Conservation (phyloP, 2,888 invertebrate species). For the Desoria tigrina region DNA sequence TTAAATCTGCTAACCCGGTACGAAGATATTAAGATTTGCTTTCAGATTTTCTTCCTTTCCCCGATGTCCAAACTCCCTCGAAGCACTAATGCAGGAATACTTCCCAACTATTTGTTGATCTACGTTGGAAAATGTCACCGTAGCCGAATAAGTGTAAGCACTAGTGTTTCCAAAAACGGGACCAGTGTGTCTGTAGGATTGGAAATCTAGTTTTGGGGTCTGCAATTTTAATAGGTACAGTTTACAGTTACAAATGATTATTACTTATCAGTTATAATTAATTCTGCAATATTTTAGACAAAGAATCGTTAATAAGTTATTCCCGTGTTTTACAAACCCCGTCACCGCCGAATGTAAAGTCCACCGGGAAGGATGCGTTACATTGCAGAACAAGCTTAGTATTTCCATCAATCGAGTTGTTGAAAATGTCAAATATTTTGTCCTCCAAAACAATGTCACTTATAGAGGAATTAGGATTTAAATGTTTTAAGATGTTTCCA, state of each 20-base stretch:
- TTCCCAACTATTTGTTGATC: constrained; percentile 33
- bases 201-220: constrained; percentile 38
- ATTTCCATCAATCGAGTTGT: background rate
- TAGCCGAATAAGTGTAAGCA: constrained; percentile 37
- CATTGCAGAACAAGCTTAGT: constrained; percentile 33
- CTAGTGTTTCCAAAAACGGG: constrained; percentile 3
- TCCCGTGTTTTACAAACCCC: constrained; percentile 26
- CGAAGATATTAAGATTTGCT: constrained; percentile 36
- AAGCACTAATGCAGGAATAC: constrained; percentile 39
- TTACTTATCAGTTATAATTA: no score
- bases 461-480: background rate
- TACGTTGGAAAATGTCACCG: constrained; percentile 29
- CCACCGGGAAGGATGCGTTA: constrained; percentile 39
- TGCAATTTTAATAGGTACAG: constrained; percentile 1
- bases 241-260: background rate
- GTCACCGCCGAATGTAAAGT: constrained; percentile 39
- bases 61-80: constrained; percentile 41
- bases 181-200: constrained; percentile 28
- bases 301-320: no score
- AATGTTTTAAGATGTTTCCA: constrained; percentile 13
- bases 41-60: constrained; percentile 37
- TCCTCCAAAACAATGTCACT: background rate
- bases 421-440: constrained; percentile 8
- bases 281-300: no score
- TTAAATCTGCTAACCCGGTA: no score